Evolutionary conservation across 2,113 vertebrate genomes (phyloP).

Genomic region (Geothlypis trichas): DNA sequence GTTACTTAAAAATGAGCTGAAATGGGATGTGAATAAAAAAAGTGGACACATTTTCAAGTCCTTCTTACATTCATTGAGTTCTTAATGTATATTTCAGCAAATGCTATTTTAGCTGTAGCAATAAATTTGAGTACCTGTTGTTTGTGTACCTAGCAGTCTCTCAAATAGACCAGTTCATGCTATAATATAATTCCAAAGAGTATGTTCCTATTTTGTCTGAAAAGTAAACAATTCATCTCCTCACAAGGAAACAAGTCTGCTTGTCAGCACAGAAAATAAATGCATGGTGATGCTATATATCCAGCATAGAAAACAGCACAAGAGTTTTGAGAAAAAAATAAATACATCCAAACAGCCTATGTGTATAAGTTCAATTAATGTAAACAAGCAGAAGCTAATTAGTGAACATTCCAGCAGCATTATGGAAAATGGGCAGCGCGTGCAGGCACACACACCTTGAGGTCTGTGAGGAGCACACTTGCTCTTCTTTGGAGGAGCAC

Average conservation of each 20-base stretch:
- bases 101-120: neutral
- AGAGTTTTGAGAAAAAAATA: neutral
- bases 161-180: neutral
- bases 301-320: neutral
- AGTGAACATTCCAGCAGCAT: neutral
- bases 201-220: neutral
- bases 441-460: neutral
- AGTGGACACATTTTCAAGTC: neutral
- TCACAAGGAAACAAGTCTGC: neutral
- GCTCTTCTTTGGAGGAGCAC: neutral
- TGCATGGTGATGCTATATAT: neutral
- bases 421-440: neutral
- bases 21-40: neutral
- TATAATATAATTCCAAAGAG: neutral
- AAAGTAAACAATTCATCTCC: neutral
- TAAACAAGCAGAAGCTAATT: neutral
- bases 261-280: neutral
- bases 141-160: neutral
- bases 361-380: neutral
- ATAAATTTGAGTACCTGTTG: neutral
- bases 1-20: neutral
- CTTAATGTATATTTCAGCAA: neutral
- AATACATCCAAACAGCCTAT: neutral
- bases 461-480: neutral
- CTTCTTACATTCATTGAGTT: neutral